phyloP scores from a whole-genome alignment of 2,888 invertebrate species.

The Protophormia terraenovae region DNA sequence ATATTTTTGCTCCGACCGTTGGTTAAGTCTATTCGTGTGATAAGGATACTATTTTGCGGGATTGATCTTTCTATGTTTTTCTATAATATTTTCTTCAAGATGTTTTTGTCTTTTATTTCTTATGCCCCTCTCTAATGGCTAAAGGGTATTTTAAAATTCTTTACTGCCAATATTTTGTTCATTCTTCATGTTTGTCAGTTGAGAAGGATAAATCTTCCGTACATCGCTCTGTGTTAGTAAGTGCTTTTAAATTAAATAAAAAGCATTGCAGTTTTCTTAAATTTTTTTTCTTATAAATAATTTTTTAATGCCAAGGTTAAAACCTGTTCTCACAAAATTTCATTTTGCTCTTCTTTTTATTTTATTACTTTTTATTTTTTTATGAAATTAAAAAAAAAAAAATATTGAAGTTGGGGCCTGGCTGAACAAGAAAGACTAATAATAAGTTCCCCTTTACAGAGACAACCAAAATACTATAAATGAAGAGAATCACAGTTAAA shows the following conservation, averaged over 20 bases:
- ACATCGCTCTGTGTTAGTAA: neutral
- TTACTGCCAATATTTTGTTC: neutral
- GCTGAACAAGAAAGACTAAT: neutral
- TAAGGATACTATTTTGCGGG: no score
- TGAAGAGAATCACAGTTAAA: conserved; percentile 56
- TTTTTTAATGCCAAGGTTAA: conserved; percentile 55
- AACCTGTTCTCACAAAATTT: conserved; percentile 60
- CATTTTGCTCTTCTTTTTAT: neutral
- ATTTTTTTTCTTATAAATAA: neutral
- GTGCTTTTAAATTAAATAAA: conserved; percentile 32
- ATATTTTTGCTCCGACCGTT: no score
- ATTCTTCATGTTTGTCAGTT: neutral
- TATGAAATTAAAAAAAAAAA: conserved; percentile 18
- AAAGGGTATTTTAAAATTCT: no score
- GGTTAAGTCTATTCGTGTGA: no score
- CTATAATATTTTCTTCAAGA: no score
- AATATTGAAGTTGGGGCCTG: conserved; percentile 28
- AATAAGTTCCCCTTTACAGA: conserved; percentile 13
- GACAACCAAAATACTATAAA: conserved; percentile 33
- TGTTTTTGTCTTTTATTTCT: no score
- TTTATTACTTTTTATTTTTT: neutral
- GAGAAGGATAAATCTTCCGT: neutral
- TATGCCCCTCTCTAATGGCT: no score
- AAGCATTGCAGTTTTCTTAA: no score
- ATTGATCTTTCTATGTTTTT: no score